phyloP scores from a whole-genome alignment of 2,797 vertebrate genomes.

The Antrozous pallidus region DNA sequence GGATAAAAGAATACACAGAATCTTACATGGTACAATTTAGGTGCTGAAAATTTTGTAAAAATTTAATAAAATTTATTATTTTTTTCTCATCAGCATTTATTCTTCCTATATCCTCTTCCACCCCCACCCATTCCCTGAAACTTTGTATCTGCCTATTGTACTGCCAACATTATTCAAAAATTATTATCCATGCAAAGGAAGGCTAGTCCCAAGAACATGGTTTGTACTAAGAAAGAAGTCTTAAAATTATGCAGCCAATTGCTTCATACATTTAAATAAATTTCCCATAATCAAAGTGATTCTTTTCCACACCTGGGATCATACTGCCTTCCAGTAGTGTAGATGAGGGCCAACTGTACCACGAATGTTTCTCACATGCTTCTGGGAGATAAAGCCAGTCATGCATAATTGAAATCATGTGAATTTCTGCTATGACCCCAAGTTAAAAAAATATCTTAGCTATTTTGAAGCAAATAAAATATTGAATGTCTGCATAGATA shows the following conservation, averaged over 20 bases:
- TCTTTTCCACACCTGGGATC: neutral
- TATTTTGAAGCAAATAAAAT: neutral
- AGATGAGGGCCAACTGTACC: neutral
- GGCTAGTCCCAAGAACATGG: neutral
- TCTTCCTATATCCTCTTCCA: neutral
- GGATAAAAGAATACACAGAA: neutral
- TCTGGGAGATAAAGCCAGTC: neutral
- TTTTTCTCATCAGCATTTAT: neutral
- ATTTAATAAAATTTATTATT: too few relatives aligned
- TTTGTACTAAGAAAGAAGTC: neutral
- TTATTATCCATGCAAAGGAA: neutral
- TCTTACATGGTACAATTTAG: neutral
- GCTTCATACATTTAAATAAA: neutral
- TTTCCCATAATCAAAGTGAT: neutral
- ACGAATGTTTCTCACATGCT: neutral
- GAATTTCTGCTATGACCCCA: neutral
- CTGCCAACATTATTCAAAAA: neutral
- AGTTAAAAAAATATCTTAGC: neutral
- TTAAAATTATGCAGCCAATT: neutral
- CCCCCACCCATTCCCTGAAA: neutral
- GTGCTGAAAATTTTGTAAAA: neutral
- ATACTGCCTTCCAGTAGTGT: neutral
- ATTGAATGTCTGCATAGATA: neutral
- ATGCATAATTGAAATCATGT: neutral
- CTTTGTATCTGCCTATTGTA: neutral